Base-by-base conservation (phyloP, 2,113 vertebrate species). In the Phalacrocorax pelagicus region DNA sequence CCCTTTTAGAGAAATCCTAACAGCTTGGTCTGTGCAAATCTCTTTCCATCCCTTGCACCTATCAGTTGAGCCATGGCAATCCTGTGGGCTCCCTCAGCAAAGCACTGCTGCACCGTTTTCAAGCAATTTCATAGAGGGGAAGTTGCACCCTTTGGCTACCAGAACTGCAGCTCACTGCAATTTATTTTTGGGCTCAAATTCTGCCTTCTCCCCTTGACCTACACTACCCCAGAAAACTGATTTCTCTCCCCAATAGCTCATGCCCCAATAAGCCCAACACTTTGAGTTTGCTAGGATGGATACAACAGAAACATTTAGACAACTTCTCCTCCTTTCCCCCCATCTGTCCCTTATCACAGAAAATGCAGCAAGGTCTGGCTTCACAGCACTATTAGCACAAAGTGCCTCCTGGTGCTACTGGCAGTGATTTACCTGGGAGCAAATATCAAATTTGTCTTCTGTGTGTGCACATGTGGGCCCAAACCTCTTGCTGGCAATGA, bases 391-490 rank as follows among this genome's bases (percentile, higher is more conserved):
- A 13, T 77, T 44, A 78, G 82, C 15, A 81, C 58, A 24, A 18
- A 94, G 79, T 44, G 29, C 29, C 58, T 26, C 32, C 71, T 2
- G 2, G 32, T 83, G 49, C 63, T 34, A 38, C 32, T 1, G 0
- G 29, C 22, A 52, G 51, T 5, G 24, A 71, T 30, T 24, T 26
- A 58, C 29, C 15, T 2, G 22, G 38, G 32, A 78, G 44, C 38
- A 83, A 83, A 32, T 8, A 59, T 1, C 17, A 47, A 5, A 46
- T 5, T 4, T 18, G 10, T 40, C 8, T 63, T 52, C 38, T 47
- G 34, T 1, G 0, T 3, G 38, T 2, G 0, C 49, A 10, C 0
- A 3, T 32, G 13, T 2, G 29, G 79, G 63, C 32, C 79, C 32
- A 79, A 91, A 79, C 92, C 47, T 90, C 44, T 55, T 9, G 34